These are phyloP conservation scores for Rhopalosiphum padi DNA, from an alignment of 1,140 invertebrate species.

Conservation along the genomic window DNA sequence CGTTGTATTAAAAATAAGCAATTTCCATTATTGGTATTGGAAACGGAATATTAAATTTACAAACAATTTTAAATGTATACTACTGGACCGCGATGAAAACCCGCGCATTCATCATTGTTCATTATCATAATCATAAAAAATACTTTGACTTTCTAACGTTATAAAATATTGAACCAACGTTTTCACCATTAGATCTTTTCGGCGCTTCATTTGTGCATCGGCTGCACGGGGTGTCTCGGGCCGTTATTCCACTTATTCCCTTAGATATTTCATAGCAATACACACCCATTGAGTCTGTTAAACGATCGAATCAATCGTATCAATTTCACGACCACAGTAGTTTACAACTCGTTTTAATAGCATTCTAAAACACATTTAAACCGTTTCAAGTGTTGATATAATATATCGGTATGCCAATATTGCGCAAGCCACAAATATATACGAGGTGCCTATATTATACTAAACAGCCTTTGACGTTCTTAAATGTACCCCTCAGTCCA, in stretches of 20 bases:
- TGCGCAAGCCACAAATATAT: not conserved
- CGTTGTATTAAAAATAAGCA: not conserved
- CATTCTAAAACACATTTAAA: not conserved
- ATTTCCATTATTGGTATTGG: not conserved
- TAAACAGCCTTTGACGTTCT: not conserved
- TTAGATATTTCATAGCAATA: not conserved
- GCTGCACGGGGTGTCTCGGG: not conserved
- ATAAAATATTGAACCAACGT: not conserved
- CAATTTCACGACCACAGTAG: not conserved
- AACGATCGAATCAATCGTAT: not conserved
- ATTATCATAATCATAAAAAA: constrained; percentile 8
- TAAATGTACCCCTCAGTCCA: not conserved
- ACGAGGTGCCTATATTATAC: not conserved
- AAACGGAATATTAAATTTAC: not conserved
- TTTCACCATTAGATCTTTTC: not conserved
- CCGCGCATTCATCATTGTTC: not conserved
- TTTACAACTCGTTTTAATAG: not conserved
- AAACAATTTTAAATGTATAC: not conserved
- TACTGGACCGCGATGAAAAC: not conserved
- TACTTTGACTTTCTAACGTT: not conserved
- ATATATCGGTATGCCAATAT: not conserved
- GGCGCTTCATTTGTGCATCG: not conserved
- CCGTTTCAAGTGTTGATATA: not conserved
- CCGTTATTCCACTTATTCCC: not conserved
- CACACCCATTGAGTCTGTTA: not conserved